phyloP scores from a whole-genome alignment of 2,888 invertebrate species.

The Ormyrus nitidulus region DNA sequence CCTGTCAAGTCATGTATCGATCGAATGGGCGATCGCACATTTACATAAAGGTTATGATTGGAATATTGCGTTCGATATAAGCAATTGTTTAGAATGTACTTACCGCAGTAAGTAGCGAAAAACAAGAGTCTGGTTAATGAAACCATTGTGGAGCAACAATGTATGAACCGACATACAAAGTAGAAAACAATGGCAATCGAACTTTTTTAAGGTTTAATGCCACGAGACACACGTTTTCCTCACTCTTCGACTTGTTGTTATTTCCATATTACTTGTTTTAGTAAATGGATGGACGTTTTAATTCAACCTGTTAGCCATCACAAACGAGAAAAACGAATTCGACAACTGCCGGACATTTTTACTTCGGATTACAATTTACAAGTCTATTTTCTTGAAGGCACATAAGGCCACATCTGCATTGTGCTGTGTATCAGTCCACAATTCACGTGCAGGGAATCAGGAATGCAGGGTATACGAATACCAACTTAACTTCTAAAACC shows the following conservation, averaged over 20 bases:
- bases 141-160: conserved; percentile 64
- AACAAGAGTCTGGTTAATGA: conserved; percentile 66
- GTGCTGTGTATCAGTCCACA: not conserved
- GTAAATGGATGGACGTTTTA: conserved; percentile 6
- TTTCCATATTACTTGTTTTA: conserved; percentile 46
- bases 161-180: conserved; percentile 20
- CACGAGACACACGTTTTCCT: conserved; percentile 32
- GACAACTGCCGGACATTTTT: conserved; percentile 30
- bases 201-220: conserved; percentile 23
- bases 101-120: conserved; percentile 68
- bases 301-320: not conserved
- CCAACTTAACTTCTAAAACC: too few relatives aligned
- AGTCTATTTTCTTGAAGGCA: conserved; percentile 4
- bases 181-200: conserved; percentile 17
- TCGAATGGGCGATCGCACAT: not conserved
- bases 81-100: conserved; percentile 55
- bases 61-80: conserved; percentile 14
- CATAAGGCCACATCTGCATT: conserved; percentile 40
- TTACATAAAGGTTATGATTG: conserved; percentile 45
- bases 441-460: not conserved
- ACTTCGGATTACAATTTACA: not conserved
- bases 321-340: not conserved
- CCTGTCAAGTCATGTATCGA: conserved; percentile 36
- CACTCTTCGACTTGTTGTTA: conserved; percentile 20
- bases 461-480: too few relatives aligned